A percentile compares a stretch with the other conserved stretches of the same genome.
Conservation (phyloP, 1,140 invertebrate genomes). For the Zaprionus vittiger region DNA sequence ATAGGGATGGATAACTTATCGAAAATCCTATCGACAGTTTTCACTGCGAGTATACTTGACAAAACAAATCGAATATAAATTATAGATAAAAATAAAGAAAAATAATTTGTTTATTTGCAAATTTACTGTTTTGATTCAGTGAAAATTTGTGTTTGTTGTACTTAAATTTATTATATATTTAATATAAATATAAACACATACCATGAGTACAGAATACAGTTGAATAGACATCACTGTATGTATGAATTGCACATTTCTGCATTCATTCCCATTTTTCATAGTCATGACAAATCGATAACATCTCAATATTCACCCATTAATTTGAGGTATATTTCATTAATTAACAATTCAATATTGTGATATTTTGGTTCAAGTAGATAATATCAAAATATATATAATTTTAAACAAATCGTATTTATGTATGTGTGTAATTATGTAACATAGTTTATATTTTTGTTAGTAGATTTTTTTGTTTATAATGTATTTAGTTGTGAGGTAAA, state of each 20-base stretch:
- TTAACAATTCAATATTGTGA: neutral
- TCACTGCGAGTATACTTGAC: neutral
- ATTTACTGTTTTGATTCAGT: neutral
- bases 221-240: neutral
- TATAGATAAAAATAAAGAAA: neutral
- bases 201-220: neutral
- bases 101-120: neutral
- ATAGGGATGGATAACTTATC: constrained; percentile 45
- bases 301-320: neutral
- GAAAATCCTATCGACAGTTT: constrained; percentile 36
- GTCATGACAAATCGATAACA: neutral
- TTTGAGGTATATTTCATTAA: neutral
- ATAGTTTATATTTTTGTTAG: too few relatives aligned
- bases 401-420: too few relatives aligned
- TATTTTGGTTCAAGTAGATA: too few relatives aligned
- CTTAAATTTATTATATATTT: neutral
- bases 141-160: neutral
- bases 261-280: neutral
- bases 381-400: too few relatives aligned
- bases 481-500: too few relatives aligned
- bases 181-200: neutral
- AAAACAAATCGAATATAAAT: neutral
- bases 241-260: neutral
- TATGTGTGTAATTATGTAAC: too few relatives aligned
- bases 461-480: too few relatives aligned